Conservation (phyloP, 1,140 invertebrate species). For the Micrasema minimum region DNA sequence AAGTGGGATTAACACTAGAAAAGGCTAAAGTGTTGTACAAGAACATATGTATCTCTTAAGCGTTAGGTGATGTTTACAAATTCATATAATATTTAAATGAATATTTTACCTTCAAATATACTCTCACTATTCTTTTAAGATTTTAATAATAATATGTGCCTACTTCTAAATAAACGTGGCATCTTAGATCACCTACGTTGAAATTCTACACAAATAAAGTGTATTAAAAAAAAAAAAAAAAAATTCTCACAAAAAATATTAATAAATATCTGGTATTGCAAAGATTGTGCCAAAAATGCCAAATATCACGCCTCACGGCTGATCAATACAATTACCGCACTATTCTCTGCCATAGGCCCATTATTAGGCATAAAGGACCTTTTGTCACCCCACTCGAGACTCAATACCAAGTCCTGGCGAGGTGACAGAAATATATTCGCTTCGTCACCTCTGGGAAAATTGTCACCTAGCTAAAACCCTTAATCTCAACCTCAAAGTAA, state of each 20-base stretch:
- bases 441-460: constrained; percentile 29
- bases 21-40: no score
- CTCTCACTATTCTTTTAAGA: no score
- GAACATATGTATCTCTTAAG: no score
- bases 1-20: no score
- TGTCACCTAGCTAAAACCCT: background rate
- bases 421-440: constrained; percentile 20
- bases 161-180: no score
- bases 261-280: background rate
- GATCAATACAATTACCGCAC: constrained; percentile 42
- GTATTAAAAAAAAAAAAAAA: constrained; percentile 8
- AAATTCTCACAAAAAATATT: no score
- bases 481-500: constrained; percentile 23
- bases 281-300: constrained; percentile 24
- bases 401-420: background rate
- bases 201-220: background rate
- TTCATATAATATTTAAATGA: no score
- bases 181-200: no score
- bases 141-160: no score
- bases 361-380: constrained; percentile 24
- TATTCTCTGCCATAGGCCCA: constrained; percentile 22
- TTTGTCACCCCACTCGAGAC: constrained; percentile 38
- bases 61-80: no score
- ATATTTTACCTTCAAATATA: no score
- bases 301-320: constrained; percentile 36